Evolutionary conservation across 2,888 invertebrate species (phyloP), one percentile per base, ranked within the genome.

Genomic region (Xanthia togata): DNA sequence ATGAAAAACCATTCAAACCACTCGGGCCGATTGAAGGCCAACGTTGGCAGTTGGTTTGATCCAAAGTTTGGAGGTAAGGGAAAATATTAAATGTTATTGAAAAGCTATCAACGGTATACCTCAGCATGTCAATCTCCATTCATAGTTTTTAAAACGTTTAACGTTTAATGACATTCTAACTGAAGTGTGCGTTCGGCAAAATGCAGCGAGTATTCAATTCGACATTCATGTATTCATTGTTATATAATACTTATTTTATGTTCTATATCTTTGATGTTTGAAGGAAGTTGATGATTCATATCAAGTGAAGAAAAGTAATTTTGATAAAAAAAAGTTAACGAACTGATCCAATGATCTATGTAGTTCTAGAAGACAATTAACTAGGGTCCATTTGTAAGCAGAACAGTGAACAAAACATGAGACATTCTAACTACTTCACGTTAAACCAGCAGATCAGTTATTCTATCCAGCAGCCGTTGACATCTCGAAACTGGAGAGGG

Each of bases 31-130:
- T 5, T 65, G 14, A 23, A 20, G 20, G 31, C 59, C 68, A 82
- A 71, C 4, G 3, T 77, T 78, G 44, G 82, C 23, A 0, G 55
- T 47, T 9, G 23, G 8, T 73, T 81, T 38, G 64, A n/a, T 4
- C 5, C 20, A 73, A 55, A 47, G 8, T 55, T 73, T 38, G 5
- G 20, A 23, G 5, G 20, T 2, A n/a, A n/a, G 14, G 12, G 11
- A 73, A 78, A 70, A 38, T 73, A 44, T 67, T 62, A 44, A 67
- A 65, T 47, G 4, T n/a, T 50, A 68, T 57, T 67, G 31, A 62
- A 57, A 75, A 62, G 8, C 20, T 57, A 44, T 57, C 35, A 70
- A 65, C 23, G 12, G 41, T 47, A 31, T 50, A 63, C 35, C 8
- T n/a, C 38, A 50, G 14, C 67, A 60, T 70, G 55, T 50, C 60